Percentiles rank a stretch among this genome's conserved stretches.
Conservation (phyloP, 2,797 vertebrate genomes). For the Eulemur mongoz region DNA sequence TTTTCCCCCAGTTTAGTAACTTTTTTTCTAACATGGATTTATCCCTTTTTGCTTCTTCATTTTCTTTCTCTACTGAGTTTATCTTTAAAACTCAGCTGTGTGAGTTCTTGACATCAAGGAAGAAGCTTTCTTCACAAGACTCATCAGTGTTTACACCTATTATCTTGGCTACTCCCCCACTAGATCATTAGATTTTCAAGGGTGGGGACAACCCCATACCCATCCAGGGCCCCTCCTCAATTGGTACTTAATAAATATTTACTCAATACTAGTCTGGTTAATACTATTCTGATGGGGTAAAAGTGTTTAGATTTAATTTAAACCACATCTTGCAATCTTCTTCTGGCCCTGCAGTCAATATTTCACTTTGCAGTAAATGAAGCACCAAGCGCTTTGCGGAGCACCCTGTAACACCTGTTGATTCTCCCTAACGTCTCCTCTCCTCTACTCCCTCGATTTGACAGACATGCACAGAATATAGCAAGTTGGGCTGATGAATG, state of each 20-base stretch:
- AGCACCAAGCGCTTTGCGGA: not conserved
- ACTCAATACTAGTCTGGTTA: not conserved
- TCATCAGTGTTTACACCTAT: not conserved
- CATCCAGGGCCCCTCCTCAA: not conserved
- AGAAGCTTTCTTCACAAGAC: conserved; percentile 5
- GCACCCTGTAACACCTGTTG: not conserved
- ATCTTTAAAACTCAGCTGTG: not conserved
- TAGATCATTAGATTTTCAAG: conserved; percentile 26
- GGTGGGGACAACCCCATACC: not conserved
- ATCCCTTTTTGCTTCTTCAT: not conserved
- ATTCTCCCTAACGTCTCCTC: not conserved
- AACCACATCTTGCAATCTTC: not conserved
- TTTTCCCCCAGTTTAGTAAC: not conserved
- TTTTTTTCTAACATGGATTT: not conserved
- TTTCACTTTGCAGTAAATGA: conserved; percentile 36
- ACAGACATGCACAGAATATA: not conserved
- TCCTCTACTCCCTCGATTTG: not conserved
- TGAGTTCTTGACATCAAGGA: not conserved
- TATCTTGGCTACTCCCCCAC: not conserved
- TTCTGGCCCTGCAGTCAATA: not conserved
- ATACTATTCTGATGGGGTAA: not conserved
- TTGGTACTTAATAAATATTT: conserved; percentile 43
- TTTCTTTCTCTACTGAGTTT: not conserved
- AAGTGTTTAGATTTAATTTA: conserved; percentile 39
- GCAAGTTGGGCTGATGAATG: not conserved